Percentiles rank a stretch among this genome's conserved stretches.
Conservation (phyloP, 1,140 invertebrate genomes). For the Atta cephalotes region DNA sequence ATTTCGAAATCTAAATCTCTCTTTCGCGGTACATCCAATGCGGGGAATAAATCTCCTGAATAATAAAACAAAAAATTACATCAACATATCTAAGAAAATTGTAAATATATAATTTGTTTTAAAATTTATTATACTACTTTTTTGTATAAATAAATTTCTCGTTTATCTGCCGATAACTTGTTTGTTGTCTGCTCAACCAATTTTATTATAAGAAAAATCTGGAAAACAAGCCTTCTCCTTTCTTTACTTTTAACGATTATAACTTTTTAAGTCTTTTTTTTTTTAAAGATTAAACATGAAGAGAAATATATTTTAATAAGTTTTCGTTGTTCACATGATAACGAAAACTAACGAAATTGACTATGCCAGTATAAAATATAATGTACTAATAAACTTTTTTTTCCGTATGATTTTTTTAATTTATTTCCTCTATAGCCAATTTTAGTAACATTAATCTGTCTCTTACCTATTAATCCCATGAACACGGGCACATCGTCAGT, state of each 20-base stretch:
- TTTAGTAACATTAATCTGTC: conserved; percentile 33
- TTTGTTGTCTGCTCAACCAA: background rate
- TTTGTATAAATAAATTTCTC: background rate
- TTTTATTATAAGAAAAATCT: background rate
- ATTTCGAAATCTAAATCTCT: conserved; percentile 94
- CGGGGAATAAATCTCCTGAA: conserved; percentile 94
- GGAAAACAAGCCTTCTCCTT: background rate
- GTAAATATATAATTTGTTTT: background rate
- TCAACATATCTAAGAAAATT: background rate
- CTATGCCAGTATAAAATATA: background rate
- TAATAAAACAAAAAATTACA: background rate
- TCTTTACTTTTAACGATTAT: no score
- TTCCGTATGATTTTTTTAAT: background rate
- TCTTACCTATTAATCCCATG: conserved; percentile 93
- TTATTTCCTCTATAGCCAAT: background rate
- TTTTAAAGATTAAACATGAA: background rate
- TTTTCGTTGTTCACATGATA: background rate
- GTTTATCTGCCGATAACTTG: background rate
- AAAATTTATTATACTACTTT: conserved; percentile 3
- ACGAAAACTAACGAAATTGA: background rate
- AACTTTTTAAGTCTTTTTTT: background rate
- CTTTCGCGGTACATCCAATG: conserved; percentile 91
- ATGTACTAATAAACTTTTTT: background rate
- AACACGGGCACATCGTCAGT: conserved; percentile 95
- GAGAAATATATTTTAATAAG: background rate